Percentiles rank a stretch among this genome's conserved stretches.
These are phyloP conservation scores for Gasteruption jaculator DNA, from an alignment of 2,888 invertebrate genomes.

Conservation along the genomic window DNA sequence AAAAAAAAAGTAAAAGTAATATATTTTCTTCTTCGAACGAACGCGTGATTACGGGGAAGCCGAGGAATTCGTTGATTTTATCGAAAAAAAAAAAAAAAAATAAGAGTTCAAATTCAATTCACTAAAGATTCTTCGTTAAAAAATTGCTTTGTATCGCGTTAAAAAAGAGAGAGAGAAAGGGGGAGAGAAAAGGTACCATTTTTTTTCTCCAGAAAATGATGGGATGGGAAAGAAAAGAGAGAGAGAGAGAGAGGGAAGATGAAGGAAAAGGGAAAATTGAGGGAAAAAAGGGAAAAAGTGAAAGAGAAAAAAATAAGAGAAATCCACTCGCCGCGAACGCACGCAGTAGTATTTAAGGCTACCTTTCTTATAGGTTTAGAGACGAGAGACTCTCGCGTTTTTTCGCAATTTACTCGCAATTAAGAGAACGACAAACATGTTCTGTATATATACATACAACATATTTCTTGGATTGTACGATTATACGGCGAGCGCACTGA, in stretches of 20 bases:
- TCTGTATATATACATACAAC: conserved; percentile 39
- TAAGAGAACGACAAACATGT: too few relatives aligned
- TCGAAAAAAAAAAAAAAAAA: conserved; percentile 13
- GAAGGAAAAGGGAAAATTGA: conserved; percentile 7
- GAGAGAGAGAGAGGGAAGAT: conserved; percentile 3
- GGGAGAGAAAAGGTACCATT: not conserved
- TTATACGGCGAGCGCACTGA: conserved; percentile 45
- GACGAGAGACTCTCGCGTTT: conserved; percentile 25
- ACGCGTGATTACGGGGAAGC: not conserved
- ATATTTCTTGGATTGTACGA: conserved; percentile 41
- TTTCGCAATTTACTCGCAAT: conserved; percentile 32
- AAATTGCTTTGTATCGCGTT: conserved; percentile 12
- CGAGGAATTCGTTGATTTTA: conserved; percentile 5
- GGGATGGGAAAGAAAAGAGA: conserved; percentile 8
- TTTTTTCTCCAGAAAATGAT: too few relatives aligned
- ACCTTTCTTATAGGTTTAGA: too few relatives aligned
- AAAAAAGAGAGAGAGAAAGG: not conserved
- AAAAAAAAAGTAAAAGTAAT: too few relatives aligned
- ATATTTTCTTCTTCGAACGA: too few relatives aligned
- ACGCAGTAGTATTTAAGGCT: too few relatives aligned
- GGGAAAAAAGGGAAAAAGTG: conserved; percentile 3
- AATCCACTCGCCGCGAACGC: too few relatives aligned
- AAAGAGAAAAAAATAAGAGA: too few relatives aligned
- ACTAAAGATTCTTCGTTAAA: not conserved
- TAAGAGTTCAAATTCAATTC: not conserved